A percentile compares a stretch with the other conserved stretches of the same genome.
Conservation (phyloP, 2,797 vertebrate species). For the Leptatherina wallacei region DNA sequence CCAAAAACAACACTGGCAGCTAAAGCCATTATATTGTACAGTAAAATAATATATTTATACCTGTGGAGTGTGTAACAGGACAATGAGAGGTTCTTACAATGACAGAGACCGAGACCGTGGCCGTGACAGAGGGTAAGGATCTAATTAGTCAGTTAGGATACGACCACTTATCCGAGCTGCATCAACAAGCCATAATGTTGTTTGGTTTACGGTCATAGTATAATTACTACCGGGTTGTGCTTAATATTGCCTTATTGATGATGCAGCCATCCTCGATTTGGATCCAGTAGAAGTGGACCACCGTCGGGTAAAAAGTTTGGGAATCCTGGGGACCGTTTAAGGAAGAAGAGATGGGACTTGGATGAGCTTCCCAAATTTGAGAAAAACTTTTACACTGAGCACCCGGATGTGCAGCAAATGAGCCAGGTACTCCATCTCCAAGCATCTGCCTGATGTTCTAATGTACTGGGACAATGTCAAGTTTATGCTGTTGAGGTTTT, state of each 20-base stretch:
- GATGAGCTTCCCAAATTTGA: conserved; percentile 95
- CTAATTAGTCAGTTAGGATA: conserved; percentile 1
- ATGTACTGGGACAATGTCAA: neutral
- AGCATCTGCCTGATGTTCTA: neutral
- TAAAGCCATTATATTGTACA: neutral
- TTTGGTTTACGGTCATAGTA: neutral
- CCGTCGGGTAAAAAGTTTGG: conserved; percentile 91
- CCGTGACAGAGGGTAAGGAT: conserved; percentile 84
- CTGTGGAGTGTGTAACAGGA: neutral
- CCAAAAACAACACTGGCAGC: conserved; percentile 8
- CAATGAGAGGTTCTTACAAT: conserved; percentile 82
- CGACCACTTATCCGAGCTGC: conserved; percentile 3
- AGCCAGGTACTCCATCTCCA: conserved; percentile 80
- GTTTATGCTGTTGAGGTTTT: neutral
- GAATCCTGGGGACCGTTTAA: conserved; percentile 92
- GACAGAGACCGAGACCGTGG: conserved; percentile 90
- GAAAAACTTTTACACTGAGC: conserved; percentile 95
- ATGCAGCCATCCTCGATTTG: conserved; percentile 80
- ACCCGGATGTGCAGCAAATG: conserved; percentile 89
- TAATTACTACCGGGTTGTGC: no score
- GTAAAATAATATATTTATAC: neutral
- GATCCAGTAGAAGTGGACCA: conserved; percentile 84
- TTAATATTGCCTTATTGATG: neutral
- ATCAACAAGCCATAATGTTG: neutral
- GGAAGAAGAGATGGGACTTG: conserved; percentile 96